phyloP scores from a whole-genome alignment of 2,888 invertebrate genomes.

The Busseola fusca region DNA sequence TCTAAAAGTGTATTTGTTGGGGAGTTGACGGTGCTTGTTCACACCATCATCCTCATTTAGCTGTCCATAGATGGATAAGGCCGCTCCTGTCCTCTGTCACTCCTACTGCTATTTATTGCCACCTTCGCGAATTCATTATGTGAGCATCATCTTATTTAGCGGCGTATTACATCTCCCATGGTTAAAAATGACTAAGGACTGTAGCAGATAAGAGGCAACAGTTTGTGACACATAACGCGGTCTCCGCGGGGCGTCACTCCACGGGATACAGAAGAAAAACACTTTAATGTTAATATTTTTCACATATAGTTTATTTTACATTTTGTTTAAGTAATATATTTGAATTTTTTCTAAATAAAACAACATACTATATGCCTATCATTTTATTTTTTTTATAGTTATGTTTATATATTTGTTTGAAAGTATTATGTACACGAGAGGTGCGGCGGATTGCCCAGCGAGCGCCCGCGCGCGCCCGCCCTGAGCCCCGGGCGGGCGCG shows the following conservation, averaged over 20 bases:
- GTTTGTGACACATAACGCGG: background rate
- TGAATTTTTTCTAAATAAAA: slow-evolving; percentile 74
- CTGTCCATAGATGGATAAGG: background rate
- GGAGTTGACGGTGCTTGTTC: background rate
- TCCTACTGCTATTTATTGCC: background rate
- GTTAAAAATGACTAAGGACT: background rate
- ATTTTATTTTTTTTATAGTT: slow-evolving; percentile 74
- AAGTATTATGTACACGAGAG: slow-evolving; percentile 76
- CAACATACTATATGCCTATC: slow-evolving; percentile 79
- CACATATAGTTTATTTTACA: slow-evolving; percentile 56
- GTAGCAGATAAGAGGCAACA: background rate
- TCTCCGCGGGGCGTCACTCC: slow-evolving; percentile 1
- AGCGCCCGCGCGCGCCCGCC: slow-evolving; percentile 80
- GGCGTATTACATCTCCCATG: background rate
- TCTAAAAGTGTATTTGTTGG: background rate
- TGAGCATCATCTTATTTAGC: background rate
- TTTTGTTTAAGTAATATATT: slow-evolving; percentile 28
- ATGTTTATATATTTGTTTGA: slow-evolving; percentile 66
- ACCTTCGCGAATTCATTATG: background rate
- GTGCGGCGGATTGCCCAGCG: slow-evolving; percentile 68
- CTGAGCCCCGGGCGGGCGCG: slow-evolving; percentile 85
- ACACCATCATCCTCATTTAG: background rate
- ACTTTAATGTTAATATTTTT: slow-evolving; percentile 43
- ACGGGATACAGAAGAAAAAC: slow-evolving; percentile 38
- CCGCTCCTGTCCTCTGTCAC: no score